These are phyloP conservation scores for Natator depressus DNA, from an alignment of 2,113 vertebrate species.

Conservation along the genomic window DNA sequence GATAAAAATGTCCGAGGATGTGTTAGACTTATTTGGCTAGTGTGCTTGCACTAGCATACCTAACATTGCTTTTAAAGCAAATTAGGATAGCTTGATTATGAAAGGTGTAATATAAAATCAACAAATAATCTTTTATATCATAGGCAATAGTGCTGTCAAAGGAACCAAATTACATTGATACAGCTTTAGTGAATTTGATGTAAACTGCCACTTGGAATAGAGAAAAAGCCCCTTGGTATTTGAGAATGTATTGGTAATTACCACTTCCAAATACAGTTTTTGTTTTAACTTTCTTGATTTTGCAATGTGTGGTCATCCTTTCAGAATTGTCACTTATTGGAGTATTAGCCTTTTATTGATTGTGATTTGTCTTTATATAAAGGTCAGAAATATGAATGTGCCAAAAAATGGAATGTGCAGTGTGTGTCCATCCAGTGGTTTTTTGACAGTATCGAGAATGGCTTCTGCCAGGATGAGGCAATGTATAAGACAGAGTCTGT, in stretches of 20 bases:
- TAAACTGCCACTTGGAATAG: not conserved
- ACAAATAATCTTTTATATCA: not conserved
- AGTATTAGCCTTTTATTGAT: not conserved
- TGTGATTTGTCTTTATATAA: not conserved
- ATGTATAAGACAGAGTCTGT: constrained; percentile 83
- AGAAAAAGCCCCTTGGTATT: not conserved
- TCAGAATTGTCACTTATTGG: not conserved
- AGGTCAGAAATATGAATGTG: constrained; percentile 99
- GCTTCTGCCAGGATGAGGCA: constrained; percentile 94
- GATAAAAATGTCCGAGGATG: not conserved
- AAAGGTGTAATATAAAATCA: not conserved
- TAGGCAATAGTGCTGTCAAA: not conserved
- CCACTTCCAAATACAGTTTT: not conserved
- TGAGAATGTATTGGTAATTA: not conserved
- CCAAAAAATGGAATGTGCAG: constrained; percentile 94
- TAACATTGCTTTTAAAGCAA: not conserved
- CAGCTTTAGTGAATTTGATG: not conserved
- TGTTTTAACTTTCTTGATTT: not conserved
- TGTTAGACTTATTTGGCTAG: not conserved
- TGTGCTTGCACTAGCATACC: not conserved
- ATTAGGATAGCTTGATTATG: not conserved
- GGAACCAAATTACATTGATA: not conserved
- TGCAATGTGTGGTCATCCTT: not conserved
- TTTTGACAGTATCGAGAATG: constrained; percentile 94
- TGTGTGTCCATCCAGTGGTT: constrained; percentile 95